These are phyloP conservation scores for Orgyia antiqua DNA, from an alignment of 2,888 invertebrate genomes.

Conservation along the genomic window DNA sequence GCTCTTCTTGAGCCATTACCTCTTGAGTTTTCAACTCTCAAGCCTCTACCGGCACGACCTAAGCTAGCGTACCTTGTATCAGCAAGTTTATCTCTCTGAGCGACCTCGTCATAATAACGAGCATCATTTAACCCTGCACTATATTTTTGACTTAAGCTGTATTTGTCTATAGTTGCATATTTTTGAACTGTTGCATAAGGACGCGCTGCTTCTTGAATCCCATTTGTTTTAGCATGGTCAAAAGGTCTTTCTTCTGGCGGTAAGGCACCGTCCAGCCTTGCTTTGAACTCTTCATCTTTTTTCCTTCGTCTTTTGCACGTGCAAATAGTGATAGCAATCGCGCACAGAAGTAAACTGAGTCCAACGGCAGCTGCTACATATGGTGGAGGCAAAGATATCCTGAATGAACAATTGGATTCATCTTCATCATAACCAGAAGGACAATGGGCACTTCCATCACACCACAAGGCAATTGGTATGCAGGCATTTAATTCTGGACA, in stretches of 20 bases:
- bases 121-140: conserved; percentile 74
- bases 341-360: conserved; percentile 77
- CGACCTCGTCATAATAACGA: conserved; percentile 72
- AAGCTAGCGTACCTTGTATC: conserved; percentile 73
- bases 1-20: conserved; percentile 63
- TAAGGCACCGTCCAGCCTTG: conserved; percentile 76
- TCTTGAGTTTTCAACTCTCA: conserved; percentile 56
- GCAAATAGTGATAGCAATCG: conserved; percentile 78
- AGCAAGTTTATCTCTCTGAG: conserved; percentile 71
- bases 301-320: conserved; percentile 79
- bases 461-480: conserved; percentile 87
- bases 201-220: conserved; percentile 56
- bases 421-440: conserved; percentile 90
- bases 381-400: conserved; percentile 81
- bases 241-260: conserved; percentile 79
- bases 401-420: conserved; percentile 85
- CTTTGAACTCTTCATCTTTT: conserved; percentile 80
- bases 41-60: conserved; percentile 61
- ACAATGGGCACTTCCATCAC: conserved; percentile 87
- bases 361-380: conserved; percentile 83
- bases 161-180: conserved; percentile 75
- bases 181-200: conserved; percentile 74
- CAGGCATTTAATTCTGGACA: conserved; percentile 90
- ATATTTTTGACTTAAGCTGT: conserved; percentile 74
- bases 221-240: conserved; percentile 77